Base-by-base conservation (phyloP, 2,888 invertebrate genomes). In the Matsumyia berberina region DNA sequence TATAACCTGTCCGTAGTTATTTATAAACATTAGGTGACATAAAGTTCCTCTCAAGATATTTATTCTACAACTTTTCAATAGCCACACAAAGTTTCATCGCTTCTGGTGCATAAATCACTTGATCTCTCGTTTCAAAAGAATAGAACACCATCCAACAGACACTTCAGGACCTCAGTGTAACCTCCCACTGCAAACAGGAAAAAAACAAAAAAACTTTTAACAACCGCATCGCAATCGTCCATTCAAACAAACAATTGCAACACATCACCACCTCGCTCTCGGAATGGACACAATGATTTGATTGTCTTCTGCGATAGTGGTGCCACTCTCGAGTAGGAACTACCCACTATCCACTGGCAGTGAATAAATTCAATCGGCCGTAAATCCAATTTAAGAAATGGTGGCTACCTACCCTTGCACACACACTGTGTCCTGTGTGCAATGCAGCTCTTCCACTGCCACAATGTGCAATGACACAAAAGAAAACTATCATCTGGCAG, bases 401-500 rank as follows among this genome's bases (percentile, higher is more conserved):
- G 49, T 64, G 35, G 29, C 69, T 67, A 67, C 33, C 60, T 44
- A 31, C 19, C 31, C 19, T 33, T 8, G 2, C 29, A 11, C n/a
- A 15, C 11, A 5, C 44, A n/a, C 2, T 17, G 24, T 24, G 24
- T 24, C 2, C n/a, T 24, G 24, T 24, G 24, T 24, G 24, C 4
- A 4, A 4, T 24, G 4, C 9, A 24, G 17, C 69, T 19, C 58
- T 33, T n/a, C 39, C 49, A 15, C 19, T 79, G 58, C 64, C 74
- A 55, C 80, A 80, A 76, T 80, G 74, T 85, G 70, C 80, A 85
- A 53, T 80, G 85, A 85, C 85, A 85, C 80, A 80, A 85, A 85
- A 80, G 85, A 85, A 85, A 80, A 85, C 85, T 85, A 85, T 85
- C 80, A 85, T 85, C 85, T 85, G 85, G 80, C 79, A 55, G 33